Base-by-base conservation (phyloP, 2,113 vertebrate genomes). In the Gyps fulvus region DNA sequence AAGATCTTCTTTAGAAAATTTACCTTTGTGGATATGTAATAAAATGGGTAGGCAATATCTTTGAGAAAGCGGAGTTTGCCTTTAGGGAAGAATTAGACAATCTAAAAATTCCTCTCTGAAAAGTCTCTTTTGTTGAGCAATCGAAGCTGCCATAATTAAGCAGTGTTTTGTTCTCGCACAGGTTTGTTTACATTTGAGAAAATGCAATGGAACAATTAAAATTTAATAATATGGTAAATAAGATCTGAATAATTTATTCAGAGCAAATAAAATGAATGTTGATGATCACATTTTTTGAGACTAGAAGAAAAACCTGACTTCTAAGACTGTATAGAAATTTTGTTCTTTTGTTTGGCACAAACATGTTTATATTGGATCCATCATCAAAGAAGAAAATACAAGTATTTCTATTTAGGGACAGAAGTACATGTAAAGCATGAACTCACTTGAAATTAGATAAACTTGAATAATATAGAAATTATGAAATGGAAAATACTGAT, bases 201-300 rank as follows among this genome's bases (percentile, higher is more conserved):
- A 98, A 97, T 93, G 95, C 93, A 90, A 95, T 82, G 74, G 79
- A 91, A 97, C 93, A 98, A 98, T 98, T 98, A 98, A 98, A 98
- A 97, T 97, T 98, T 98, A 97, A 98, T 98, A 97, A 96, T 97
- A 96, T 96, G 89, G 91, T 97, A 98, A 98, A 98, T 96, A 98
- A 96, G 85, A 92, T 59, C 92, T 98, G 96, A 98, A 98, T 98
- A 98, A 98, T 98, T 98, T 97, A 98, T 96, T 97, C 95, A 92
- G 72, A 95, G 78, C 59, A 96, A 97, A 97, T 97, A 95, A 97
- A 98, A 96, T 89, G 52, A 74, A 91, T 63, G 88, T 89, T 95
- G 61, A 95, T 93, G 67, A 87, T 93, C 25, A 52, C n/a, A 40
- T 80, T 86, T 95, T 92, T 66, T 63, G 67, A 95, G 42, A 74